Evolutionary conservation across 30 jellyfish, hydroid and myxozoan genomes (phyloP), one percentile per base, ranked within the genome.

Genomic region (Nemopilema nomurai): DNA sequence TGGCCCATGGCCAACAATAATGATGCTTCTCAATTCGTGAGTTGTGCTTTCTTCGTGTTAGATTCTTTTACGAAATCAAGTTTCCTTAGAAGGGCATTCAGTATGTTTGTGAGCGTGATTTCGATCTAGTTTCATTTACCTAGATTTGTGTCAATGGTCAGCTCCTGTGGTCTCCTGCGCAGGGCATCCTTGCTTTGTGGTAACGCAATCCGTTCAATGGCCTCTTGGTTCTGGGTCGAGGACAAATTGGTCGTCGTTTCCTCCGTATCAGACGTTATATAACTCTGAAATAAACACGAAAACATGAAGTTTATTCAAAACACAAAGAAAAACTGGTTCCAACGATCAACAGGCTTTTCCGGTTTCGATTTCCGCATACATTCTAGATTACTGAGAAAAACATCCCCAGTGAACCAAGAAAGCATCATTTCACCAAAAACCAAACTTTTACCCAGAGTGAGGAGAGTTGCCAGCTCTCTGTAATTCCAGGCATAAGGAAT

Each of bases 181-280:
- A 41, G 4, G 20, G 50, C 30, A 8, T 49, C 51, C 22, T 66
- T 16, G n/a, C 4, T 16, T 4, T 70, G 28, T 4, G 81, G 18
- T 19, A 67, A 73, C 17, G 33, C 49, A 41, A 29, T 49, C 69
- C 24, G 69, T 16, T 73, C 83, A 8, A 73, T 41, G 18, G 83
- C 30, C 33, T 73, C 83, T 18, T 73, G 83, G 22, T 31, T 66
- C 28, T 30, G 80, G 20, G 29, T 28, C 28, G 24, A 57, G 49
- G 28, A 67, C 16, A 26, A 57, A 30, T 57, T 71, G 17, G 65
- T 24, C 8, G 81, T 71, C 24, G 83, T 73, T 30, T 73, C 83
- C 18, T 73, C 83, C 22, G 83, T 49, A 16, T 73, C 83, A 22
- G 83, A 73, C 9, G 51, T 1, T 32, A 67, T 31, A 7, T 73